A percentile compares a stretch with the other conserved stretches of the same genome.
These are phyloP conservation scores for Calosoma granatense DNA, from an alignment of 1,140 invertebrate species.

Conservation along the genomic window DNA sequence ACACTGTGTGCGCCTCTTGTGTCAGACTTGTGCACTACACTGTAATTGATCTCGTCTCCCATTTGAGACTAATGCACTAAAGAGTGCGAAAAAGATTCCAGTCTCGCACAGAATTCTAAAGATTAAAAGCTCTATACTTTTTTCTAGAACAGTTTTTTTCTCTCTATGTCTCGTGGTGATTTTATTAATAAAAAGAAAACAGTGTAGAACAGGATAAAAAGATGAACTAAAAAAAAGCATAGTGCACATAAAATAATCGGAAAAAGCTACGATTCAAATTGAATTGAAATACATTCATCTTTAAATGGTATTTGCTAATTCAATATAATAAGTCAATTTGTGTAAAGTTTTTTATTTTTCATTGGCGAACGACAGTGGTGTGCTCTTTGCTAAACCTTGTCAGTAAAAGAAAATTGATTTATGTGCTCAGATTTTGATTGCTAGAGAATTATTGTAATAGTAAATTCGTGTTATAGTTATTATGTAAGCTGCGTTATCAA, in stretches of 20 bases:
- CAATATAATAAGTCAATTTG: no score
- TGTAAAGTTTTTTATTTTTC: no score
- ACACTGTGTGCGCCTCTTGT: conserved; percentile 7
- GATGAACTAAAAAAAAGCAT: no score
- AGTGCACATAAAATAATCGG: background rate
- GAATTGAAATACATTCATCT: no score
- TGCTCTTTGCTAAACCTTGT: no score
- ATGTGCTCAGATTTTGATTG: no score
- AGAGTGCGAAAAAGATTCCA: background rate
- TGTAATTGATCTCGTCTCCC: background rate
- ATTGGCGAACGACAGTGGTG: no score
- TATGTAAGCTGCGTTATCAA: background rate
- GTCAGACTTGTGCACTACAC: conserved; percentile 3
- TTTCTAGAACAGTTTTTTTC: background rate
- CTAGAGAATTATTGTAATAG: no score
- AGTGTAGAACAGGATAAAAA: no score
- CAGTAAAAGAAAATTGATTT: no score
- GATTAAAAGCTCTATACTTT: conserved; percentile 1
- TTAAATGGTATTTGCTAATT: no score
- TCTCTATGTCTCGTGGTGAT: conserved; percentile 1
- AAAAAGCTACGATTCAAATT: background rate
- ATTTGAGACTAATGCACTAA: conserved; percentile 3
- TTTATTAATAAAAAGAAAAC: background rate
- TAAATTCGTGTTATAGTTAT: no score
- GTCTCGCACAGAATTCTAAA: conserved; percentile 1